Evolutionary conservation across 1,140 invertebrate species (phyloP).

Genomic region (Megalonaias nervosa): DNA sequence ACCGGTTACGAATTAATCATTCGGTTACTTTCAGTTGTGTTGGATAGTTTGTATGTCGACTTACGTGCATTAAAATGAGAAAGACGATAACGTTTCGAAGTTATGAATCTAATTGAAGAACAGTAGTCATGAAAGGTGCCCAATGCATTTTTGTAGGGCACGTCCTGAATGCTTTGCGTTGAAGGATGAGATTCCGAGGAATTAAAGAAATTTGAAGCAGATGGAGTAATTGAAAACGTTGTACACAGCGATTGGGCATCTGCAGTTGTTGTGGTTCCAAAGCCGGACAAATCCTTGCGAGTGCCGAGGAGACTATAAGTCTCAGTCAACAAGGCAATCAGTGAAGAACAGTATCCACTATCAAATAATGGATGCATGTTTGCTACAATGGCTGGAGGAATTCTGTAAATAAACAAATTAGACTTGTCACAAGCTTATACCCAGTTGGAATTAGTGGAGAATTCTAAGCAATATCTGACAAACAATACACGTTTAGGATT

Average conservation of each 20-base stretch:
- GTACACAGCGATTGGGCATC: conserved; percentile 2
- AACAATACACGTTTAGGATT: conserved; percentile 70
- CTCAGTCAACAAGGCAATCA: conserved; percentile 60
- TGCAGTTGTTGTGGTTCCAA: conserved; percentile 4
- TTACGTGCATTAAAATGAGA: too few relatives aligned
- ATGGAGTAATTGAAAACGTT: conserved; percentile 8
- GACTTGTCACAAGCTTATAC: conserved; percentile 53
- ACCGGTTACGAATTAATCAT: too few relatives aligned
- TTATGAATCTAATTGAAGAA: too few relatives aligned
- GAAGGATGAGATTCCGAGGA: too few relatives aligned
- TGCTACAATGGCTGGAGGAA: conserved; percentile 47
- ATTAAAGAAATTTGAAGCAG: too few relatives aligned
- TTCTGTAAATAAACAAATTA: conserved; percentile 53
- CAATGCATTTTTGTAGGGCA: too few relatives aligned
- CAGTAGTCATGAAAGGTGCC: too few relatives aligned
- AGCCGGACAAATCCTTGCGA: background rate
- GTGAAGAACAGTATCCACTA: conserved; percentile 48
- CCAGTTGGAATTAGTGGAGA: conserved; percentile 39
- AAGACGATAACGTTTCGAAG: too few relatives aligned
- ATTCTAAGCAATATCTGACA: conserved; percentile 20
- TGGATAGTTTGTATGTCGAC: too few relatives aligned
- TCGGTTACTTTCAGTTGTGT: too few relatives aligned
- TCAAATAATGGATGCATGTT: conserved; percentile 56
- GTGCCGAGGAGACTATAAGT: conserved; percentile 63
- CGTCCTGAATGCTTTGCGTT: too few relatives aligned